Percentiles rank a stretch among this genome's conserved stretches.
Conservation (phyloP, 1,140 invertebrate genomes). For the Copidosoma floridanum region DNA sequence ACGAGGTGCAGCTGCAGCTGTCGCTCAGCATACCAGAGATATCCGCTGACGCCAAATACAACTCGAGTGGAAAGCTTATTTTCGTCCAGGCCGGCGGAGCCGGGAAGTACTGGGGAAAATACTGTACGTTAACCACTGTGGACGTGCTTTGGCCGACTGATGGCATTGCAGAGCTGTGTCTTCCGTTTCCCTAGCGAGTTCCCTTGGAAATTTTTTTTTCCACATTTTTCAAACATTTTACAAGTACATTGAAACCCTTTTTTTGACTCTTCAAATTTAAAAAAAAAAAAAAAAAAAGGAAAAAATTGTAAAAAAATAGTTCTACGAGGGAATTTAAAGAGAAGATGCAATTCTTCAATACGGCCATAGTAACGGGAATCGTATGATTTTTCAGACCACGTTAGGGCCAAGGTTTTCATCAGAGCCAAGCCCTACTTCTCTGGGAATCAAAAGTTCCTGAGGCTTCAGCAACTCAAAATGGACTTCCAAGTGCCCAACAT, state of each 20-base stretch:
- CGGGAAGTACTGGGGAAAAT: conserved; percentile 84
- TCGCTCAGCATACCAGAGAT: conserved; percentile 76
- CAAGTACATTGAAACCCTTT: no score
- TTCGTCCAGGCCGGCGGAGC: conserved; percentile 76
- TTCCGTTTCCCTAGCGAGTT: no score
- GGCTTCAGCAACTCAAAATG: conserved; percentile 73
- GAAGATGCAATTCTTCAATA: no score
- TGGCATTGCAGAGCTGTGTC: no score
- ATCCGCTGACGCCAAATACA: conserved; percentile 70
- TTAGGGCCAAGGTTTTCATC: conserved; percentile 80
- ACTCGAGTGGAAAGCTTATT: conserved; percentile 74
- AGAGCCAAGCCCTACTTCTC: conserved; percentile 64
- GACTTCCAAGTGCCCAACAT: conserved; percentile 78
- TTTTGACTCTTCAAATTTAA: no score
- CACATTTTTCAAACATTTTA: no score
- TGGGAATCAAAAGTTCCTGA: conserved; percentile 64
- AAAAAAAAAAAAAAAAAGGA: no score
- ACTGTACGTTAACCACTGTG: conserved; percentile 62
- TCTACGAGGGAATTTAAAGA: no score
- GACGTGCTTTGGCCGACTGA: no score
- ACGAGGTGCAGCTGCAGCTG: conserved; percentile 75
- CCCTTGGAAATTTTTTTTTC: no score
- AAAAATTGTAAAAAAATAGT: no score
- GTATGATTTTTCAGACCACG: conserved; percentile 69
- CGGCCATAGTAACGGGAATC: no score